Percentiles rank a stretch among this genome's conserved stretches.
These are phyloP conservation scores for Corythoichthys haematopterus DNA, from an alignment of 2,113 vertebrate genomes.

Conservation along the genomic window DNA sequence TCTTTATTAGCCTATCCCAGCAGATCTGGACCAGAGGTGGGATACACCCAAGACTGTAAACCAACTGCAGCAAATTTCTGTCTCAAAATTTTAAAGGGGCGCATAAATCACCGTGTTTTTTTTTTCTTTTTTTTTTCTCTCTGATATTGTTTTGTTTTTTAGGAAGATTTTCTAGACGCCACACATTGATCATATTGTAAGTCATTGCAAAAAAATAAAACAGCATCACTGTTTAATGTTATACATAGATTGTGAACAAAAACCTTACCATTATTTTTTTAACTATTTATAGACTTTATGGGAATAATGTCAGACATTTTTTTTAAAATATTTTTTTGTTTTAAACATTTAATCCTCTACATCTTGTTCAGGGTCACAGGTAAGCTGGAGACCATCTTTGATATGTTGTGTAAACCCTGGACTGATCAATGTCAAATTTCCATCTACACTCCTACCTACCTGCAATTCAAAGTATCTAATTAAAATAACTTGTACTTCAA, in stretches of 20 bases:
- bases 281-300: too few relatives aligned
- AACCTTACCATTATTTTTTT: too few relatives aligned
- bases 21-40: background rate
- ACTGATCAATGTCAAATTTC: background rate
- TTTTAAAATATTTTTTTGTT: background rate
- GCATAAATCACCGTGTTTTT: too few relatives aligned
- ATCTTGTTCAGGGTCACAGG: background rate
- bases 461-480: background rate
- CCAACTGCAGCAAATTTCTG: background rate
- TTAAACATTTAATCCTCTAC: too few relatives aligned
- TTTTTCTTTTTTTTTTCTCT: too few relatives aligned
- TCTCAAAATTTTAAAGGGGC: too few relatives aligned
- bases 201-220: background rate
- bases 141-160: background rate
- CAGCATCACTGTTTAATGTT: background rate
- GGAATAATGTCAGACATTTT: too few relatives aligned
- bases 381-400: background rate
- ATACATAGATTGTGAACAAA: background rate
- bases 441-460: background rate
- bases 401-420: background rate
- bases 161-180: too few relatives aligned
- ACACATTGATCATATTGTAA: background rate
- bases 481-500: background rate
- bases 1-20: background rate
- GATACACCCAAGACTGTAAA: background rate